phyloP scores from a whole-genome alignment of 92 coral and sea anemone genomes.

The Zoanthus solanderi region DNA sequence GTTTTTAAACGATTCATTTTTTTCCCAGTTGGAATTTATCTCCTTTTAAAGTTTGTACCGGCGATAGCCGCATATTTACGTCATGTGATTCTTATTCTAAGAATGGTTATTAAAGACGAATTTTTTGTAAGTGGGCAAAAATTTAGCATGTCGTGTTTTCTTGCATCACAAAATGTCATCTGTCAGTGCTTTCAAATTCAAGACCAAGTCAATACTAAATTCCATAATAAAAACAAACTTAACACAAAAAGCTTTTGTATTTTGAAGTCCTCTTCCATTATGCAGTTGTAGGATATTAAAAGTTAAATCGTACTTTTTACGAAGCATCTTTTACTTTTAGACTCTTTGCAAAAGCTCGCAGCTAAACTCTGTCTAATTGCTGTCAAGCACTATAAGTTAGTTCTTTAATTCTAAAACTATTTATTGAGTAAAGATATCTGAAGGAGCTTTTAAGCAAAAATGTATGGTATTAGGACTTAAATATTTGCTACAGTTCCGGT shows the following conservation, averaged over 20 bases:
- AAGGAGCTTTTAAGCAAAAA: slow-evolving; percentile 31
- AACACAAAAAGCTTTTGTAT: neutral
- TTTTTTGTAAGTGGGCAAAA: too few relatives aligned
- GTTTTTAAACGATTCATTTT: too few relatives aligned
- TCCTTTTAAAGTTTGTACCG: too few relatives aligned
- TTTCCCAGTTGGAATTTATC: too few relatives aligned
- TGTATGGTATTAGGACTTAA: slow-evolving; percentile 2
- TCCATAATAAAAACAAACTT: neutral
- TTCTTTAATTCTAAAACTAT: neutral
- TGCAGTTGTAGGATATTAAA: neutral
- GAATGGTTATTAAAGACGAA: slow-evolving; percentile 3
- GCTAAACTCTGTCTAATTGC: neutral
- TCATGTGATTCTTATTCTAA: neutral
- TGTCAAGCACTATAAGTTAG: slow-evolving; percentile 1
- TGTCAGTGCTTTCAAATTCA: too few relatives aligned
- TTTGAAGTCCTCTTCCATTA: neutral
- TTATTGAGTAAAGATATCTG: slow-evolving; percentile 1
- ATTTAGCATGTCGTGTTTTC: too few relatives aligned
- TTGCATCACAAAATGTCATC: too few relatives aligned
- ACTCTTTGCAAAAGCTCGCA: neutral
- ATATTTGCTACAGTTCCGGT: slow-evolving; percentile 13
- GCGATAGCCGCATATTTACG: neutral
- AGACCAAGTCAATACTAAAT: too few relatives aligned
- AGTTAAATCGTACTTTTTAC: neutral
- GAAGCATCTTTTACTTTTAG: neutral